Base-by-base conservation (phyloP, 1,140 invertebrate genomes). In the Trachelipus rathkii region DNA sequence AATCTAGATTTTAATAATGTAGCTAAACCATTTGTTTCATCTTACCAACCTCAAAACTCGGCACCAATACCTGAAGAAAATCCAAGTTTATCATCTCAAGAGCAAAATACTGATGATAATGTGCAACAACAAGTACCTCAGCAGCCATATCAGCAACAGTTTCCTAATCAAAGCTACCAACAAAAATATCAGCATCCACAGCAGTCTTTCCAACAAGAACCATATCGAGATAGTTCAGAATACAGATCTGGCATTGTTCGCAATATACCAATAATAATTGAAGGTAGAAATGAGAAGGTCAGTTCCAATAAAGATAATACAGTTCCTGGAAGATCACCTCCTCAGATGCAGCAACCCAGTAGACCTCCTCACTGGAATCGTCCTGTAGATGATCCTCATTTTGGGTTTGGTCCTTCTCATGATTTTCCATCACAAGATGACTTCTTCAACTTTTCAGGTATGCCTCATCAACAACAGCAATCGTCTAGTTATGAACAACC, bases 211-310 rank as follows among this genome's bases (percentile, higher is more conserved):
- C 53, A 70, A 9, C 71, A 69, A 45, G 79, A 77, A 19, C 78
- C 69, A 13, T 67, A 50, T 0, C 75, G 70, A 11, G 71, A 67
- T 6, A 72, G 67, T 10, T 78, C 74, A 23, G 78, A 82, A 43
- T 80, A 82, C 69, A 70, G 79, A 43, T 72, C 79, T 3, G 78
- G 79, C 24, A 72, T 81, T 0, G 90, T 94, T 15, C 88, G 93
- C 80, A 91, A 93, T 82, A 95, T 95, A 84, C 93, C 93, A 3
- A 95, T 95, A 60, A 92, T 93, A 80, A 92, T 95, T 0, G 93
- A 95, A 84, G 92, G 92, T 23, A 85, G 92, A 50, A 91, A 92
- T 81, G 89, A 91, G 80, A 91, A 91, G 0, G 88, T 93, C 3
- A 86, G 76, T 13, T 60, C 50, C 3, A 77, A 77, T 60, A 73